Evolutionary conservation across 1,140 invertebrate species (phyloP), one percentile per base, ranked within the genome.

Genomic region (Drosophila guanche): DNA sequence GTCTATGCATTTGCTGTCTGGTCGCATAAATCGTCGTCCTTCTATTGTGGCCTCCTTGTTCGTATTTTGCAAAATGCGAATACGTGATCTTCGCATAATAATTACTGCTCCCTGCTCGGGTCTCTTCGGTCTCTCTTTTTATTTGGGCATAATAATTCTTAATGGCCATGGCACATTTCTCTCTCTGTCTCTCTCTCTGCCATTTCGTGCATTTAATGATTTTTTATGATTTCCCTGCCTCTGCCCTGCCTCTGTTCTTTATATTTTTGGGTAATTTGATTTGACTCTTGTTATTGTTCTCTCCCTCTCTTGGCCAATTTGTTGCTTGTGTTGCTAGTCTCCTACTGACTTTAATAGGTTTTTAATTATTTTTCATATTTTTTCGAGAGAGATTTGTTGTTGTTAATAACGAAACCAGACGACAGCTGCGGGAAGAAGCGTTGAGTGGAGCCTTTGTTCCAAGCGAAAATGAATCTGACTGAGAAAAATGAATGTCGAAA

Each of bases 201-300:
- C 83, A 81, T 85, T 85, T 88, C 81, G 81, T 86, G 81, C 81
- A 86, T 86, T 88, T 86, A 86, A 86, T 86, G 81, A 86, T 86
- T 88, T 88, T 88, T 77, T 66, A 62, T 65, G 76, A 73, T 73
- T 85, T 68, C 59, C 3, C 29, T 4, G 29, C 8, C 8, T 3
- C 29, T 33, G 29, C 33, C 2, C 33, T 4, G 33, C 29, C 2
- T 8, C 29, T 3, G 7, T 69, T 69, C 47, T 65, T 77, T 77
- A 80, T 76, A 76, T 80, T 85, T 77, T 86, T 73, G 81, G 68
- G 67, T 79, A 85, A 85, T 85, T 85, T 86, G 83, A 88, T 86
- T 81, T 88, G 81, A 86, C 83, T 80, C 81, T 79, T 80, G 80
- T 84, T 81, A 88, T 88, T 88, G 83, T 85, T 85, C 63, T 27